Evolutionary conservation across 2,113 vertebrate genomes (phyloP), one percentile per base, ranked within the genome.

Genomic region (Hippocampus abdominalis): DNA sequence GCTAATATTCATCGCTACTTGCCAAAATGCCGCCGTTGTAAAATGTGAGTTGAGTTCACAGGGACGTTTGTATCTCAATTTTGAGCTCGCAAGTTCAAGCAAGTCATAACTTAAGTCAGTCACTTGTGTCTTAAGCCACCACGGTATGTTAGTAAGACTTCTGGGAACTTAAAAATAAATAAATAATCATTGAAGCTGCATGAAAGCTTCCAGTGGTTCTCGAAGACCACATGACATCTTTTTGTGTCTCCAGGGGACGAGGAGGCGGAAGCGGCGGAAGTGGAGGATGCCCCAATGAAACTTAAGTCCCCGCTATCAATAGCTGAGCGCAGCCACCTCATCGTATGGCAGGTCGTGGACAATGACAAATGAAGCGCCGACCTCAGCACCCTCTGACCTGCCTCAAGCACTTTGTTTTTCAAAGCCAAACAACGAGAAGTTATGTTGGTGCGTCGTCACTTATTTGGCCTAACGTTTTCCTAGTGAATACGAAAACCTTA

Each of bases 241-340:
- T 67, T 21, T 70, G 1, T 66, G 2, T 69, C 11, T 64, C 40
- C 76, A 99, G 97, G 96, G 66, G 97, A 99, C 67, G 97, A 98
- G 87, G 93, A 91, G 11, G 93, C 92, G 18, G 96, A 98, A 72
- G 91, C 90, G 1, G 95, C 96, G 81, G 90, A 91, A 42, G 89
- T 93, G 3, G 92, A 93, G n/a, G 93, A 94, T 69, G 89, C 94
- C 66, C 90, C 92, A 48, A 85, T 96, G 79, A 95, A 94, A 53
- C 93, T 98, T 70, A 94, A 98, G 89, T 93, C 95, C 71, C 93
- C 92, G n/a, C 91, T 94, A 85, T 93, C 94, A 87, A 96, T 96
- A 93, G 96, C 96, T 0, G 97, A 99, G 86, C 94, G 96, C 79
- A 98, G 96, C 91, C 97, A 99, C 89, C 93, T 99, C 65, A 98